phyloP scores from a whole-genome alignment of 2,888 invertebrate genomes.

The Lasioglossum villosulum region DNA sequence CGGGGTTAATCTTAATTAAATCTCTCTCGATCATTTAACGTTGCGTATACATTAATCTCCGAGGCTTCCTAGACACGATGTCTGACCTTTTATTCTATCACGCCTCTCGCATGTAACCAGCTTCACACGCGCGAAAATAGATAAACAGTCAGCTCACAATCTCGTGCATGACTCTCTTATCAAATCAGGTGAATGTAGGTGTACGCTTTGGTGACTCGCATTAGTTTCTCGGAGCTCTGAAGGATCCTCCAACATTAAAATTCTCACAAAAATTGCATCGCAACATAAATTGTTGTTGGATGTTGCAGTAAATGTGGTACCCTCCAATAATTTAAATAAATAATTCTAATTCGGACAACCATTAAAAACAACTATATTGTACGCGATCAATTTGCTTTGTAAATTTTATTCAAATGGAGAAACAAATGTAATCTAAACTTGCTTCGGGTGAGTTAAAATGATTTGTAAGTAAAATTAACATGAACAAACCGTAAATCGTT shows the following conservation, averaged over 20 bases:
- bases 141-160: constrained; percentile 27
- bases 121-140: constrained; percentile 34
- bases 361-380: not conserved
- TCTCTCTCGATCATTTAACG: constrained; percentile 56
- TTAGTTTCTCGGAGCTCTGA: constrained; percentile 14
- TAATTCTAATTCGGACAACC: not conserved
- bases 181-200: constrained; percentile 38
- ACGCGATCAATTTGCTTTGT: not conserved
- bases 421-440: not conserved
- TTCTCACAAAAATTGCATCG: too few relatives aligned
- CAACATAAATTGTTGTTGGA: not conserved
- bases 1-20: constrained; percentile 68
- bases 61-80: constrained; percentile 60
- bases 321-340: not conserved
- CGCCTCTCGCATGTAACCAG: constrained; percentile 45
- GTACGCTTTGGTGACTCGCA: not conserved
- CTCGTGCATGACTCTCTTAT: constrained; percentile 47
- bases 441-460: not conserved
- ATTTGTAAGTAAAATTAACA: constrained; percentile 58
- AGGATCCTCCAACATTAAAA: not conserved
- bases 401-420: not conserved
- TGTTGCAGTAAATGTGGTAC: not conserved
- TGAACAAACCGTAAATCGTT: constrained; percentile 63
- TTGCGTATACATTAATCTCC: constrained; percentile 58
- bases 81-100: constrained; percentile 53